Evolutionary conservation across 2,113 vertebrate genomes (phyloP).

Genomic region (Rhadina sibilatrix): DNA sequence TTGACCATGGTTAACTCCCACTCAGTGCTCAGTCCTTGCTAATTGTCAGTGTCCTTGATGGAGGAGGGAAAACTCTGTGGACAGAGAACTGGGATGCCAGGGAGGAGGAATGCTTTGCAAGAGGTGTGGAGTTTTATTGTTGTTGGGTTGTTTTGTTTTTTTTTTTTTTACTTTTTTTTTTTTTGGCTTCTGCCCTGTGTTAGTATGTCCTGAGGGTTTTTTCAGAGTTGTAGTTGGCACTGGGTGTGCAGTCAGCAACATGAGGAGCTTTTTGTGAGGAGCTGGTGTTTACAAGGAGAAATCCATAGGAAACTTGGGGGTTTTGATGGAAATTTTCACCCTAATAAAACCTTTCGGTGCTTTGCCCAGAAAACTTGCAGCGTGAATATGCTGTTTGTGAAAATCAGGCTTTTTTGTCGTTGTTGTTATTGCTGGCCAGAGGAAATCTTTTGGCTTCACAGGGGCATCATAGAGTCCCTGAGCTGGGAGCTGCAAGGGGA

Average conservation of each 20-base stretch:
- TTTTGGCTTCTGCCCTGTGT: neutral
- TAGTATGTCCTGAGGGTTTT: neutral
- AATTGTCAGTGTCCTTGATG: neutral
- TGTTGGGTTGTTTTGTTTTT: neutral
- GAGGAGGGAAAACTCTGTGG: neutral
- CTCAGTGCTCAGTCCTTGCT: neutral
- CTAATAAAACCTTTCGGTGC: neutral
- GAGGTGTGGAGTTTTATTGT: slow-evolving; percentile 13
- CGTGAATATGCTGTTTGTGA: neutral
- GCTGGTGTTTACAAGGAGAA: slow-evolving; percentile 17
- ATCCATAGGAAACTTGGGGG: slow-evolving; percentile 12
- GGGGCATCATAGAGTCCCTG: neutral
- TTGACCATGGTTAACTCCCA: neutral
- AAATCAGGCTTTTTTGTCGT: neutral
- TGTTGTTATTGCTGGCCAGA: neutral
- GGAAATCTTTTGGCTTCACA: neutral
- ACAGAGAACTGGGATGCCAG: neutral
- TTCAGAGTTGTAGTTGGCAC: slow-evolving; percentile 9
- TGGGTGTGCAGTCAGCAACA: neutral
- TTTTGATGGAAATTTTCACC: neutral
- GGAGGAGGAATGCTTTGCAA: neutral
- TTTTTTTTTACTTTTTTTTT: neutral
- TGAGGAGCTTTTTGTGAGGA: neutral
- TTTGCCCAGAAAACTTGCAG: neutral
- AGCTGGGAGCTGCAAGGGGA: neutral